Conservation (phyloP, 2,113 vertebrate species). For the Mungos mungo region DNA sequence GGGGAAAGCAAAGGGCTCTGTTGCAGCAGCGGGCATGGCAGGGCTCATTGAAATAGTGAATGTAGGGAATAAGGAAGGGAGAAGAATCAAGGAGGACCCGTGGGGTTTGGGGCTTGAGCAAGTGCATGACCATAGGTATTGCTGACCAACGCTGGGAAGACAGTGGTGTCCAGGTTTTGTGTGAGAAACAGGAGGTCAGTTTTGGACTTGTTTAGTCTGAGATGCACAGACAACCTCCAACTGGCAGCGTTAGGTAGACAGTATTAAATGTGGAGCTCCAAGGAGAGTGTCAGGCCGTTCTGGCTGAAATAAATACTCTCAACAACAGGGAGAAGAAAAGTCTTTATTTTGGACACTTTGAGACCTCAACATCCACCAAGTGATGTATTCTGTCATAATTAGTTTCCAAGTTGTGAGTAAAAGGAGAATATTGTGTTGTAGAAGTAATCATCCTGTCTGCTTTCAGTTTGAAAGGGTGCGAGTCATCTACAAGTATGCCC, state of each 20-base stretch:
- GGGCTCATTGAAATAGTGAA: neutral
- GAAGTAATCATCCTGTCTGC: conserved; percentile 27
- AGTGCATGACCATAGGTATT: neutral
- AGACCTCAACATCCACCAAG: neutral
- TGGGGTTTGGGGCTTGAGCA: neutral
- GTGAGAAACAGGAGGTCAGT: neutral
- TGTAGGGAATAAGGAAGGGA: neutral
- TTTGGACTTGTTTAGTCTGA: neutral
- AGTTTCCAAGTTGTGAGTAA: neutral
- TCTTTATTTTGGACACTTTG: neutral
- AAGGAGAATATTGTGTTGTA: neutral
- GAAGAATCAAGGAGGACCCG: neutral
- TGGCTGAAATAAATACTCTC: neutral
- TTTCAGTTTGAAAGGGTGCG: conserved; percentile 96
- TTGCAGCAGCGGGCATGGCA: neutral
- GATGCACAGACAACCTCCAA: neutral
- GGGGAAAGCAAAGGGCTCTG: neutral
- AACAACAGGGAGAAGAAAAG: neutral
- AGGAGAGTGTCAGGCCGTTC: neutral
- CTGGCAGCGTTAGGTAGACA: neutral
- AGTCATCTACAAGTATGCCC: conserved; percentile 96
- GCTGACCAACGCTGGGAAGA: neutral
- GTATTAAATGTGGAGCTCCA: neutral
- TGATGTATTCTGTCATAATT: neutral
- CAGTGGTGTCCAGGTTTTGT: neutral